Conservation (phyloP, 2,113 vertebrate genomes). For the Chinchilla lanigera region DNA sequence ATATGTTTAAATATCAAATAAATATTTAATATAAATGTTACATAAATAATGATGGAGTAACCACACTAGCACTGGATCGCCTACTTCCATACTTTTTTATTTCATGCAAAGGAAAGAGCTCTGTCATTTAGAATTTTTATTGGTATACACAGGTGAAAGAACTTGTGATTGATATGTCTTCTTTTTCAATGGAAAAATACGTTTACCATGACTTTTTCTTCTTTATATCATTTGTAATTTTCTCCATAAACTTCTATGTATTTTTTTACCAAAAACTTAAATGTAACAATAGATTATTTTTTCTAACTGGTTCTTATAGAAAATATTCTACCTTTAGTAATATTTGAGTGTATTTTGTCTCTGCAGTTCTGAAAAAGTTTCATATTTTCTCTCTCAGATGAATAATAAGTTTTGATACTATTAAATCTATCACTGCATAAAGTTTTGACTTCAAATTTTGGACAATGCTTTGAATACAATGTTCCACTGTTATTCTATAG, state of each 20-base stretch:
- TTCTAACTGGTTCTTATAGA: background rate
- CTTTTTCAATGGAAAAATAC: background rate
- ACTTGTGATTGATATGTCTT: background rate
- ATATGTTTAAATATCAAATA: slow-evolving; percentile 74
- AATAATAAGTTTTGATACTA: background rate
- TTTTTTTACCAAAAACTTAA: background rate
- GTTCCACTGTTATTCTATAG: background rate
- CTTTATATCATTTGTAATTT: background rate
- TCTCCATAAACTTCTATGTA: background rate
- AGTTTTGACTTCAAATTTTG: background rate
- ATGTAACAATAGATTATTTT: background rate
- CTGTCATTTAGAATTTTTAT: background rate
- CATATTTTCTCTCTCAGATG: background rate
- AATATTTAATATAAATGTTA: slow-evolving; percentile 61
- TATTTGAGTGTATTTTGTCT: background rate
- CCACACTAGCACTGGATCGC: background rate
- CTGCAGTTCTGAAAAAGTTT: background rate
- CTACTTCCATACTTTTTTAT: background rate
- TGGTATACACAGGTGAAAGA: background rate
- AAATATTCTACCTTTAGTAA: slow-evolving; percentile 13
- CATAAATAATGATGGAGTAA: slow-evolving; percentile 46
- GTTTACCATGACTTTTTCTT: background rate
- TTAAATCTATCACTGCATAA: background rate
- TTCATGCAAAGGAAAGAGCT: background rate
- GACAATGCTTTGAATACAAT: background rate